Base-by-base conservation (phyloP, 2,797 vertebrate species). In the Sebastiscus albofasciatus region DNA sequence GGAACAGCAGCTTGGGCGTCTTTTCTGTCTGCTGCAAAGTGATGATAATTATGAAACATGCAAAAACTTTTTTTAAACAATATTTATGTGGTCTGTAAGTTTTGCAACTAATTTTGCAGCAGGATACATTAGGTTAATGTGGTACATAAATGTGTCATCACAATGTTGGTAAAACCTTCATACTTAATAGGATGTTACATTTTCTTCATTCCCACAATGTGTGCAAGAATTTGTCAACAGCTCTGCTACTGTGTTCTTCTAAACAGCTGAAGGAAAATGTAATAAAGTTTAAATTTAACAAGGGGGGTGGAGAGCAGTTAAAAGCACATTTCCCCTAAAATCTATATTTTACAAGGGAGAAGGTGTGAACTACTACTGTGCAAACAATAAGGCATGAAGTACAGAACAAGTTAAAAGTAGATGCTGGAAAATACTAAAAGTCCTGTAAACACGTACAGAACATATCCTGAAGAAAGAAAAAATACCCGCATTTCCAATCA, bases 271-370 rank as follows among this genome's bases (percentile, higher is more conserved):
- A 34, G 72, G 60, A 80, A 78, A 80, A 77, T 73, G 26, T 26
- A 27, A 74, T 81, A 77, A 72, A 81, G 54, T 3, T 59, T 58
- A 39, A n/a, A 49, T 60, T 82, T 84, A 69, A 84, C 66, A 59
- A 71, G 62, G 67, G 59, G 64, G 11, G 46, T 67, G 59, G 62
- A 62, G 31, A 72, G 36, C 54, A 58, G 75, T 68, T 61, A 64
- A 36, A 54, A 14, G 6, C 72, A 72, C 42, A 65, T 66, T 84
- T 72, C 52, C 39, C 22, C 13, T 58, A 62, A 72, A 79, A 80
- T 69, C n/a, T 70, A 29, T 74, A 75, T 73, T 73, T 83, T 66
- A 68, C 52, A 78, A 75, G 34, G n/a, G n/a, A 39, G 31, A 77
- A 20, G 6, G 60, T 31, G 4, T 70, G 39, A 64, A 67, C 12